A percentile compares a stretch with the other conserved stretches of the same genome.
phyloP scores from a whole-genome alignment of 2,888 invertebrate species.

The Sabatieria punctata region DNA sequence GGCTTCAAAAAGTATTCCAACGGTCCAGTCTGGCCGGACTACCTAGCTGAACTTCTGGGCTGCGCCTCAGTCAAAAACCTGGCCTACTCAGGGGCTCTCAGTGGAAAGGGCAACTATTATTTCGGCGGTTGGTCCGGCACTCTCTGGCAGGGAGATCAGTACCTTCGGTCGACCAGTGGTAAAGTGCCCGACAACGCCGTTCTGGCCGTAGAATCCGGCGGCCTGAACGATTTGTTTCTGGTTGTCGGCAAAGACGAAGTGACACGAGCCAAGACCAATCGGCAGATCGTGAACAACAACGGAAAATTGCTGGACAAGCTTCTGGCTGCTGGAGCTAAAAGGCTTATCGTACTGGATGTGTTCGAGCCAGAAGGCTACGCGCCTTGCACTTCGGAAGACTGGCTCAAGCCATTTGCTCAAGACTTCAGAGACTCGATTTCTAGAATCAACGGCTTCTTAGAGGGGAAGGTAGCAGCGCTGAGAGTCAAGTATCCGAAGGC shows the following conservation, averaged over 20 bases:
- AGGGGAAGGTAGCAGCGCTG: background rate
- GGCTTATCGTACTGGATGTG: background rate
- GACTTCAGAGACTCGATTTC: background rate
- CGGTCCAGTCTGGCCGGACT: conserved; percentile 22
- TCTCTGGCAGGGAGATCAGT: conserved; percentile 14
- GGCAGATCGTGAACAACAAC: conserved; percentile 15
- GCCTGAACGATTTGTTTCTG: conserved; percentile 21
- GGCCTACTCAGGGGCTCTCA: conserved; percentile 20
- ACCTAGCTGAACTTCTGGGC: conserved; percentile 10
- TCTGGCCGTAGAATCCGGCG: conserved; percentile 16
- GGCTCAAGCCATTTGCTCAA: too few relatives aligned
- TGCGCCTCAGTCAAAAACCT: conserved; percentile 12
- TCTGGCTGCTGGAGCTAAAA: conserved; percentile 4
- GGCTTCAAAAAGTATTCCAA: conserved; percentile 17
- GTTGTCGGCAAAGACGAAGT: too few relatives aligned
- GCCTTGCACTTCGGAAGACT: background rate
- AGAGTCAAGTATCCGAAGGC: background rate
- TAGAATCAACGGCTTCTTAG: background rate
- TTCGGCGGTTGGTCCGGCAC: conserved; percentile 20
- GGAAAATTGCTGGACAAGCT: conserved; percentile 15
- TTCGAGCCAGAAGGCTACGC: background rate
- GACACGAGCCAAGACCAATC: conserved; percentile 18
- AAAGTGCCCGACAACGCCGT: too few relatives aligned
- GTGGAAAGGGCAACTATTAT: conserved; percentile 20
- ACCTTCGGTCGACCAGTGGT: too few relatives aligned